These are phyloP conservation scores for Sanderia malayensis DNA, from an alignment of 30 jellyfish, hydroid and myxozoan genomes.

Conservation along the genomic window DNA sequence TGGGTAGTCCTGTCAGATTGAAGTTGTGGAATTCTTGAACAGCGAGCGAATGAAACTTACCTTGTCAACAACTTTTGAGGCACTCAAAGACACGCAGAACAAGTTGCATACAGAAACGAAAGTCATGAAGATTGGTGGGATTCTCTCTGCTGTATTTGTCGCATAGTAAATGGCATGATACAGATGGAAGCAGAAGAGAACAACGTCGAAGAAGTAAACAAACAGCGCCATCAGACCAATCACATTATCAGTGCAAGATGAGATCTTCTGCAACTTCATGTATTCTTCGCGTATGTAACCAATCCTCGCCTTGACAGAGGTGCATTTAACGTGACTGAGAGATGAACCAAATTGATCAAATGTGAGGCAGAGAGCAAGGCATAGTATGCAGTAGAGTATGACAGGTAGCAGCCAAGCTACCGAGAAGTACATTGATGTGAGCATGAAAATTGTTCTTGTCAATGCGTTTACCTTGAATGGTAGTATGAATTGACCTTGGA, in stretches of 20 bases:
- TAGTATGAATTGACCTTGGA: not conserved
- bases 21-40: no score
- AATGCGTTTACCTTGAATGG: conserved; percentile 20
- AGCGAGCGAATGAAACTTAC: conserved; percentile 15
- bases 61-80: conserved; percentile 47
- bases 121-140: conserved; percentile 33
- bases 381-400: conserved; percentile 41
- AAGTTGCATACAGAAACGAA: conserved; percentile 30
- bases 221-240: conserved; percentile 54
- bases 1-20: no score
- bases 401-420: conserved; percentile 63
- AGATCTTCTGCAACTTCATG: conserved; percentile 16
- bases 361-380: conserved; percentile 31
- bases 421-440: conserved; percentile 2
- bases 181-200: conserved; percentile 47
- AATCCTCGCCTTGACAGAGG: conserved; percentile 16
- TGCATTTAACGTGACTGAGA: conserved; percentile 12
- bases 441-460: conserved; percentile 4
- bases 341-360: conserved; percentile 41
- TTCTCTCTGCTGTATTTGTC: not conserved
- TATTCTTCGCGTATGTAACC: conserved; percentile 38
- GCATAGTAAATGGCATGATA: conserved; percentile 28
- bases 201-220: conserved; percentile 45
- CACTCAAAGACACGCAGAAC: conserved; percentile 46
- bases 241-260: conserved; percentile 29